These are phyloP conservation scores for Cyphomyrmex costatus DNA, from an alignment of 1,140 invertebrate genomes.

Conservation along the genomic window DNA sequence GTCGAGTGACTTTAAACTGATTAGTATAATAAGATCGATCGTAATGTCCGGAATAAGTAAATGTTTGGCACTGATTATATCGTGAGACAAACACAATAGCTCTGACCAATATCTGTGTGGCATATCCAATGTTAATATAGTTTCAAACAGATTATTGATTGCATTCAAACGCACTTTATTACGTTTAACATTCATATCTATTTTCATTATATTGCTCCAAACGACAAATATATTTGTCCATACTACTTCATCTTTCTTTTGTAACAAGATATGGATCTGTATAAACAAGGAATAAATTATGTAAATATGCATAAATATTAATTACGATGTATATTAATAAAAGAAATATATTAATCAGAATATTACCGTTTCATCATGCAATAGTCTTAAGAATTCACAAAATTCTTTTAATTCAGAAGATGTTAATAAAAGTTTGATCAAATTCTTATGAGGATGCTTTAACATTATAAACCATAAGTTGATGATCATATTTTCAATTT, in stretches of 20 bases:
- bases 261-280: slow-evolving; percentile 60
- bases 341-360: slow-evolving; percentile 29
- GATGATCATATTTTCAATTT: slow-evolving; percentile 57
- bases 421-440: slow-evolving; percentile 68
- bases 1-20: slow-evolving; percentile 65
- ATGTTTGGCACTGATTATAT: slow-evolving; percentile 65
- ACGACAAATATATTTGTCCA: slow-evolving; percentile 68
- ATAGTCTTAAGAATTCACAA: slow-evolving; percentile 51
- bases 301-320: slow-evolving; percentile 2
- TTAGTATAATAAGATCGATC: slow-evolving; percentile 70
- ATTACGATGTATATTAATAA: too few species aligned
- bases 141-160: slow-evolving; percentile 62
- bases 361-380: slow-evolving; percentile 64
- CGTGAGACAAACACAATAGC: slow-evolving; percentile 67
- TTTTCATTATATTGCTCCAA: slow-evolving; percentile 72
- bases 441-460: slow-evolving; percentile 65
- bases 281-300: slow-evolving; percentile 38
- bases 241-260: slow-evolving; percentile 50
- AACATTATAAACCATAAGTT: slow-evolving; percentile 72
- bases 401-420: slow-evolving; percentile 63
- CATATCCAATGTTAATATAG: slow-evolving; percentile 42
- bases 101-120: slow-evolving; percentile 47
- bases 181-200: slow-evolving; percentile 63
- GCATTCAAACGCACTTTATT: slow-evolving; percentile 64
- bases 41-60: slow-evolving; percentile 64